Conservation (phyloP, 2,888 invertebrate species). For the Hydrotaea cyrtoneurina region DNA sequence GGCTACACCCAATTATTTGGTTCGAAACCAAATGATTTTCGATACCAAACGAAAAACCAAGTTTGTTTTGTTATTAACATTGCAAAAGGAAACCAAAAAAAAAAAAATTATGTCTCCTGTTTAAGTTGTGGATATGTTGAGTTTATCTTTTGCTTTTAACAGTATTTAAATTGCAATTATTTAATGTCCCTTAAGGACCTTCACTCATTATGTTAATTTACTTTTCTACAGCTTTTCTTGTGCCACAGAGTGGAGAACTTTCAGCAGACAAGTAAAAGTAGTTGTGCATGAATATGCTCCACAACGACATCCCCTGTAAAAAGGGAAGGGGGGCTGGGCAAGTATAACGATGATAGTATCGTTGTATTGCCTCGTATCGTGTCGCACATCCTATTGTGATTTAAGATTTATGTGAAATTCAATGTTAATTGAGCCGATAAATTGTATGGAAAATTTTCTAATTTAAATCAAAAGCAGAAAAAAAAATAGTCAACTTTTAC, state of each 20-base stretch:
- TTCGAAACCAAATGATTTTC: constrained; percentile 1
- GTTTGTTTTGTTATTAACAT: not conserved
- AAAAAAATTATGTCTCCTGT: not conserved
- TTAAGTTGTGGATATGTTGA: not conserved
- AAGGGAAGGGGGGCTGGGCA: constrained; percentile 7
- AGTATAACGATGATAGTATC: constrained; percentile 21
- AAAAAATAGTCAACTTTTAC: not conserved
- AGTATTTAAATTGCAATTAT: constrained; percentile 69
- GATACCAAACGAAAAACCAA: not conserved
- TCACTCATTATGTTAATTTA: constrained; percentile 72
- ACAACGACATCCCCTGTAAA: not conserved
- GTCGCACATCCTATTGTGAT: constrained; percentile 53
- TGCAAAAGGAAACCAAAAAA: not conserved
- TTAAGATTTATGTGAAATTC: constrained; percentile 66
- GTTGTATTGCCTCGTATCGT: constrained; percentile 38
- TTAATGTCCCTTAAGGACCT: constrained; percentile 72
- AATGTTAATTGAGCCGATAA: constrained; percentile 69
- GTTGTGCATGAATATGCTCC: not conserved
- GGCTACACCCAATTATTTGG: not conserved
- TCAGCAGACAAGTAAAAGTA: constrained; percentile 33
- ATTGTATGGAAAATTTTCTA: constrained; percentile 59
- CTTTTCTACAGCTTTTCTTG: constrained; percentile 61
- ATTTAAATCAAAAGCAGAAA: constrained; percentile 4
- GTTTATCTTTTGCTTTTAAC: constrained; percentile 39
- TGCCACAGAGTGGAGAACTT: not conserved